These are phyloP conservation scores for Gymnorhina tibicen DNA, from an alignment of 2,113 vertebrate genomes.

Conservation along the genomic window DNA sequence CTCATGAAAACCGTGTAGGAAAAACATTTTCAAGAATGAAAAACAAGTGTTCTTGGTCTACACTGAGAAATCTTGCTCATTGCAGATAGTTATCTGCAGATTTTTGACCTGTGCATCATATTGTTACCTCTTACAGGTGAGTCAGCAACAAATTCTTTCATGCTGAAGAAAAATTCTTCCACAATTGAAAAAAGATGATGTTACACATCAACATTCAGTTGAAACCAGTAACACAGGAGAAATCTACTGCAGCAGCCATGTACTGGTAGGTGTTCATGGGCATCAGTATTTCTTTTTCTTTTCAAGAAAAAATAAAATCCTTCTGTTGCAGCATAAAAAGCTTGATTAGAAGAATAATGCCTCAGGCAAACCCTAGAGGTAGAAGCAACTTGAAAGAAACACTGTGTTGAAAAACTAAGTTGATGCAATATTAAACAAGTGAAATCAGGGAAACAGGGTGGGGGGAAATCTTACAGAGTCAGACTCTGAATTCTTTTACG, in stretches of 20 bases:
- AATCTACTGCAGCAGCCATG: background rate
- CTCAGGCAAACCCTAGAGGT: conserved; percentile 54
- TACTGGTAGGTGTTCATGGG: background rate
- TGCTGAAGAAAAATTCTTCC: background rate
- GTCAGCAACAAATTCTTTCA: background rate
- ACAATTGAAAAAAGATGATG: background rate
- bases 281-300: background rate
- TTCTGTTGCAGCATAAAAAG: conserved; percentile 12
- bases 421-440: conserved; percentile 59
- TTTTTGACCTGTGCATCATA: background rate
- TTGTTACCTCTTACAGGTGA: background rate
- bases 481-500: background rate
- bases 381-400: conserved; percentile 51
- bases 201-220: background rate
- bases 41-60: background rate
- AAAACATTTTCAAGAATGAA: background rate
- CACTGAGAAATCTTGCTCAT: background rate
- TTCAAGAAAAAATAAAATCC: background rate
- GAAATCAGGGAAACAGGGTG: background rate
- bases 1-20: background rate
- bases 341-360: conserved; percentile 54
- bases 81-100: background rate
- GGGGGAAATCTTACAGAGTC: background rate
- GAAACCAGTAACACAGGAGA: background rate
- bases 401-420: conserved; percentile 22